Evolutionary conservation across 2,113 vertebrate genomes (phyloP), one percentile per base, ranked within the genome.

Genomic region (Notechis scutatus): DNA sequence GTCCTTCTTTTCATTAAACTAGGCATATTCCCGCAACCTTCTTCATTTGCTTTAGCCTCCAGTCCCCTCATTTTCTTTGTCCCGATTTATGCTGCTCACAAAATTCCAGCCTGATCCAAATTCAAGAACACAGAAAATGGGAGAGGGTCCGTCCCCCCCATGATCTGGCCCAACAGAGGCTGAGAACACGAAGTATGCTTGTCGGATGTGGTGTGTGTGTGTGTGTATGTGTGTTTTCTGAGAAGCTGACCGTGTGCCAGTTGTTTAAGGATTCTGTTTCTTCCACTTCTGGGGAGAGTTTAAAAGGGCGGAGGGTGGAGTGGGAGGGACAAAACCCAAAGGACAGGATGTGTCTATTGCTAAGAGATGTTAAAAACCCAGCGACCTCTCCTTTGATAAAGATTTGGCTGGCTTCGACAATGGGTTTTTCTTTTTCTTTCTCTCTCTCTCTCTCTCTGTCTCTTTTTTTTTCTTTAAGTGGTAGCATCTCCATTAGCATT

Each of bases 401-500:
- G 96, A 91, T 64, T 55, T 26, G 95, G 95, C 96, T 39, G 95
- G 96, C 96, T 97, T 89, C 55, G 2, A 95, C 88, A 11, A 26
- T 15, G 1, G 29, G 12, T 5, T 61, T 24, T 23, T 24, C 0
- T 57, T 2, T 59, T 24, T 9, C 0, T 14, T 1, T 29, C 23
- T 3, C 2, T 59, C 57, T 5, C 11, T 8, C 21, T 1, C 29
- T 14, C 10, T 2, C 59, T 10, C 42, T 20, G 42, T 47, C 45
- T 24, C 20, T 34, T 24, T 12, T 5, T 21, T 12, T 45, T 24
- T 89, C 18, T 94, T 94, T 95, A 95, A 97, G 96, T 96, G 97
- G 97, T 95, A 97, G 95, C 92, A 95, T 96, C 98, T 98, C 98
- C 98, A 98, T 98, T 98, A 99, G 97, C 97, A 96, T 97, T 99